phyloP scores from a whole-genome alignment of 2,888 invertebrate species.

The Adineta ricciae region DNA sequence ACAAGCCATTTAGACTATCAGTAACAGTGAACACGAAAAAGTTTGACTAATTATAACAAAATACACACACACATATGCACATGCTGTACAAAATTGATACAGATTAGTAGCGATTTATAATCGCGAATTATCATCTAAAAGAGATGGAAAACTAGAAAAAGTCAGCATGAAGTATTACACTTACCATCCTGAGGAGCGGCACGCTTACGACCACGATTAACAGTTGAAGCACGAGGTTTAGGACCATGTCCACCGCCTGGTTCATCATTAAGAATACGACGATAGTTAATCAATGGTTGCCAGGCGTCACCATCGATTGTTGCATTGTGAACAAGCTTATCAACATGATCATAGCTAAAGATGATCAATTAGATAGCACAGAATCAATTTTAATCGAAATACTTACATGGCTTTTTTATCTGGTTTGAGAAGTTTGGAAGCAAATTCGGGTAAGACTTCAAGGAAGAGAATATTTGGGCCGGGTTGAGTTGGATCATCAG shows the following conservation, averaged over 20 bases:
- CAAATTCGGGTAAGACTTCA: slow-evolving; percentile 89
- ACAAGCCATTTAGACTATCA: not conserved
- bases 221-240: not conserved
- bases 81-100: not conserved
- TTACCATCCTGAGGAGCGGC: not conserved
- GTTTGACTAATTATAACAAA: not conserved
- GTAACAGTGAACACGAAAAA: not conserved
- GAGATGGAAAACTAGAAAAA: not conserved
- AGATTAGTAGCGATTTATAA: not conserved
- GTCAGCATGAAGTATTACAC: too few species aligned
- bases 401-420: slow-evolving; percentile 74
- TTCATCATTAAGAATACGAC: slow-evolving; percentile 7
- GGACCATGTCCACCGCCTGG: not conserved
- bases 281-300: slow-evolving; percentile 17
- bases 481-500: not conserved
- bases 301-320: not conserved
- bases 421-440: slow-evolving; percentile 83
- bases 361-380: not conserved
- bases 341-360: slow-evolving; percentile 7
- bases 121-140: slow-evolving; percentile 10
- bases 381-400: not conserved
- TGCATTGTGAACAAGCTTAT: slow-evolving; percentile 6
- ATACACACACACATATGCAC: not conserved
- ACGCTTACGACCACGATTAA: not conserved
- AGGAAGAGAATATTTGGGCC: slow-evolving; percentile 70